These are phyloP conservation scores for Manis javanica DNA, from an alignment of 2,797 vertebrate species.

Conservation along the genomic window DNA sequence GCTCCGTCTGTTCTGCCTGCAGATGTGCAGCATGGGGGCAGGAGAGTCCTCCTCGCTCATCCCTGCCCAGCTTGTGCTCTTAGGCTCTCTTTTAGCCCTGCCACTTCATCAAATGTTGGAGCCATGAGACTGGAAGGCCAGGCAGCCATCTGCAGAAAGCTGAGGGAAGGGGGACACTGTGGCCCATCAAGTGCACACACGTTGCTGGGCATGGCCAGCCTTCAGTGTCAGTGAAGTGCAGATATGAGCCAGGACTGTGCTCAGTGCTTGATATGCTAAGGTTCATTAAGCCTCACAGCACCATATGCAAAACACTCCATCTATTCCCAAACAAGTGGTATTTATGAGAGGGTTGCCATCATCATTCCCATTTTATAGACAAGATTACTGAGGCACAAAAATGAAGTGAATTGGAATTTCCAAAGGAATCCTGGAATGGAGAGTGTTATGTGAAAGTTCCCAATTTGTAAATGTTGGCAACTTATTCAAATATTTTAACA, in stretches of 20 bases:
- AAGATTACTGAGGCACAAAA: neutral
- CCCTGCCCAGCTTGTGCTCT: neutral
- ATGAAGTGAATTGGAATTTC: neutral
- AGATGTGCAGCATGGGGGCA: neutral
- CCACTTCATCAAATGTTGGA: neutral
- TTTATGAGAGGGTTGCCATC: neutral
- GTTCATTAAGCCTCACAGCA: neutral
- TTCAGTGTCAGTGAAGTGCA: neutral
- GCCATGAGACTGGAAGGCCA: neutral
- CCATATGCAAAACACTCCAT: neutral
- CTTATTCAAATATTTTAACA: neutral
- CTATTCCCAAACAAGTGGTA: neutral
- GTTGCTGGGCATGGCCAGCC: neutral
- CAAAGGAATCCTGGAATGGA: neutral
- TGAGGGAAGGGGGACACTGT: neutral
- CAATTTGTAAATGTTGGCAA: neutral
- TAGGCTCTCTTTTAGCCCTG: too few relatives aligned
- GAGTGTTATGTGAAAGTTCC: neutral
- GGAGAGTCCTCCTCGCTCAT: neutral
- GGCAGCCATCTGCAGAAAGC: neutral
- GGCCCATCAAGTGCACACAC: neutral
- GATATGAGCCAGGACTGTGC: neutral
- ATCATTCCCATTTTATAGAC: neutral
- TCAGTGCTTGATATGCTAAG: neutral
- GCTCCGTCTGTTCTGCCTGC: neutral